phyloP scores from a whole-genome alignment of 2,888 invertebrate genomes.

The Cephus sareptanus region DNA sequence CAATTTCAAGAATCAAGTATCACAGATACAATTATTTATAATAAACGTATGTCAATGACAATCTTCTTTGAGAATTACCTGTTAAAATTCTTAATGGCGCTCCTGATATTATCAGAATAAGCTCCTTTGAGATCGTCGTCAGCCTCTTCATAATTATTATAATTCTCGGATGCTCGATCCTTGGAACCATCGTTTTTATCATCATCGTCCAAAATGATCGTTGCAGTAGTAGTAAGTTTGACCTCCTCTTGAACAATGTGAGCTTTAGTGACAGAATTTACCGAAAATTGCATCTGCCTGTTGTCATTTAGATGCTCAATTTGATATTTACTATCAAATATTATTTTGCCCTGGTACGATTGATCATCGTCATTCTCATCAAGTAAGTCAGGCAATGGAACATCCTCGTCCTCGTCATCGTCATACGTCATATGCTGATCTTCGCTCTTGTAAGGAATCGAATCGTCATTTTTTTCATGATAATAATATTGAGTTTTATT shows the following conservation, averaged over 20 bases:
- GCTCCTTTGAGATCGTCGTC: conserved; percentile 3
- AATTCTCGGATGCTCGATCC: background rate
- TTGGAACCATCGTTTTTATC: background rate
- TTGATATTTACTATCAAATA: conserved; percentile 14
- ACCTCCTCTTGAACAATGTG: conserved; percentile 7
- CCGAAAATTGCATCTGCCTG: background rate
- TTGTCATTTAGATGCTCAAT: conserved; percentile 9
- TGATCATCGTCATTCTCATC: background rate
- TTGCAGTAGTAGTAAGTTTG: conserved; percentile 23
- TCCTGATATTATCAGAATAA: conserved; percentile 7
- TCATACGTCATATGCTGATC: background rate
- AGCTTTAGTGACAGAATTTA: background rate
- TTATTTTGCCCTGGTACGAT: background rate
- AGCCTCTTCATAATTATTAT: conserved; percentile 8
- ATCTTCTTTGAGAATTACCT: background rate
- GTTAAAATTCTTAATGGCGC: background rate
- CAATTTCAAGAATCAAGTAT: background rate
- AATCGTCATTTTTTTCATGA: background rate
- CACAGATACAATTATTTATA: background rate
- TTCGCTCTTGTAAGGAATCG: background rate
- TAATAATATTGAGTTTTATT: conserved; percentile 1
- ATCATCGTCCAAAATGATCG: conserved; percentile 13
- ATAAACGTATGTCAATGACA: background rate
- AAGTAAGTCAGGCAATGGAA: background rate
- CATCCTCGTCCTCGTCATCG: background rate